Conservation (phyloP, 2,113 vertebrate genomes). For the Osmerus mordax region DNA sequence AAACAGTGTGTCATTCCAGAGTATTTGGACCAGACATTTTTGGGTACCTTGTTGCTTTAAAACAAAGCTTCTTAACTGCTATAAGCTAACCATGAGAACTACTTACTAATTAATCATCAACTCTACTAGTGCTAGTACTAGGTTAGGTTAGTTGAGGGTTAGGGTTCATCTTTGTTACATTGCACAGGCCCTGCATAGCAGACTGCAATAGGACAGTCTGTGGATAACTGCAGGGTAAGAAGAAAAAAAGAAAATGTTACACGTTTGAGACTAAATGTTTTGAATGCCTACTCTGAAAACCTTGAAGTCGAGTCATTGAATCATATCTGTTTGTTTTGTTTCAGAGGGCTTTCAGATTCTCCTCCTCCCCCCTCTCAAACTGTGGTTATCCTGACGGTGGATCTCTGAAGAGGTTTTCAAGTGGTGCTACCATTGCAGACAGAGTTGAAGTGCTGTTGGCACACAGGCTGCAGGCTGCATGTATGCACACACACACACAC, state of each 20-base stretch:
- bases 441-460: background rate
- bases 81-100: conserved; percentile 1
- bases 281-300: background rate
- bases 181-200: no score
- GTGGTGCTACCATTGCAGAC: background rate
- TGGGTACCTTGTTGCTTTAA: background rate
- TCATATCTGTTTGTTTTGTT: background rate
- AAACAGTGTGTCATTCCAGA: conserved; percentile 14
- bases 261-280: no score
- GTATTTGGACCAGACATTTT: background rate
- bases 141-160: no score
- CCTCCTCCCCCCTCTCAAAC: background rate
- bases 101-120: no score
- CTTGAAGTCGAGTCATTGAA: background rate
- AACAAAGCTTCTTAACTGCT: background rate
- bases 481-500: background rate
- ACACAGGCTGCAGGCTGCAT: no score
- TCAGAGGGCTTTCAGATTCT: background rate
- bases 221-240: no score
- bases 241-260: no score
- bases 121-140: no score
- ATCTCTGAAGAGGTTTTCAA: background rate
- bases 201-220: no score
- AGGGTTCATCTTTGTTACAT: no score
- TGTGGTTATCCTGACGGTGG: background rate